Percentiles rank a stretch among this genome's conserved stretches.
Conservation (phyloP, 2,888 invertebrate genomes). For the Idaea straminata region DNA sequence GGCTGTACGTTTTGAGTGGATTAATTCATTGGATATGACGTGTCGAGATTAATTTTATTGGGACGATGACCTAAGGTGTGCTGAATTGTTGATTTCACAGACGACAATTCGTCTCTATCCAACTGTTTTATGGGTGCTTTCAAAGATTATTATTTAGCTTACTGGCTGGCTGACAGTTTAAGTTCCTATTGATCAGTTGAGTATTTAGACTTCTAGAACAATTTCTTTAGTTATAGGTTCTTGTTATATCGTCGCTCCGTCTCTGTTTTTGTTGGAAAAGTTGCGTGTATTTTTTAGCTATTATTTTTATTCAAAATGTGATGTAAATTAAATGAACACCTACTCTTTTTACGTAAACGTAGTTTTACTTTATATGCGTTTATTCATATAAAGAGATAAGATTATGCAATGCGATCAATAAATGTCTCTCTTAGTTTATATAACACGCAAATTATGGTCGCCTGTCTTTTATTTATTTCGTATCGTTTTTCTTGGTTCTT, state of each 20-base stretch:
- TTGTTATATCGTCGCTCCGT: no score
- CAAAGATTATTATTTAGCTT: background rate
- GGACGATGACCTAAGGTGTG: background rate
- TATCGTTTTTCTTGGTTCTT: background rate
- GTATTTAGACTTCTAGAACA: no score
- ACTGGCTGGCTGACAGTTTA: background rate
- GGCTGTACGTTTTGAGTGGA: constrained; percentile 1
- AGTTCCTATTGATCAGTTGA: background rate
- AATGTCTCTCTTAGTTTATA: background rate
- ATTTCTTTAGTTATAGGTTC: no score
- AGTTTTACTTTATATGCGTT: background rate
- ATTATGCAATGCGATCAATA: background rate
- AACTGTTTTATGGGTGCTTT: background rate
- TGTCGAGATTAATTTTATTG: background rate
- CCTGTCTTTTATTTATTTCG: background rate
- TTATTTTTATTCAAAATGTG: background rate
- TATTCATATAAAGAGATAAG: background rate
- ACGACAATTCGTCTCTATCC: background rate
- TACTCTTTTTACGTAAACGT: background rate
- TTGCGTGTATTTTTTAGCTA: background rate
- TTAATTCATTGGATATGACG: background rate
- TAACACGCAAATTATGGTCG: background rate
- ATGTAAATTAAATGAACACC: background rate
- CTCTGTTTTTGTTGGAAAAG: background rate
- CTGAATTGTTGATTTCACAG: background rate